Conservation (phyloP, 1,140 invertebrate genomes). For the Calycopis cecrops region DNA sequence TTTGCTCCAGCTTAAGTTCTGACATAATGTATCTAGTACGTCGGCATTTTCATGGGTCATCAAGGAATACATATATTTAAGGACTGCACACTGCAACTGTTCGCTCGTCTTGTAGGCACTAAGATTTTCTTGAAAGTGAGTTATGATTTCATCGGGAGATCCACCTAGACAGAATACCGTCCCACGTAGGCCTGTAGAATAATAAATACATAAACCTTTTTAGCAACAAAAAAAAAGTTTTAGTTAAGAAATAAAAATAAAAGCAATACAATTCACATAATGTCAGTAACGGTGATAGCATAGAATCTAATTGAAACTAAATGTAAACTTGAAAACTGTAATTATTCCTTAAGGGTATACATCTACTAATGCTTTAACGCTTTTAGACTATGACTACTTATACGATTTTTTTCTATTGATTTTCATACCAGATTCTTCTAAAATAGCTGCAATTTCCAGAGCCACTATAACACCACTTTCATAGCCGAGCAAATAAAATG, state of each 20-base stretch:
- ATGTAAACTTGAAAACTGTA: no score
- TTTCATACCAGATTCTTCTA: slow-evolving; percentile 45
- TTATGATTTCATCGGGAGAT: slow-evolving; percentile 34
- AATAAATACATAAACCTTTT: no score
- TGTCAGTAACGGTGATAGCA: no score
- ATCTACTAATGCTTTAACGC: no score
- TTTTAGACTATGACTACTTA: no score
- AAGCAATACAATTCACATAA: no score
- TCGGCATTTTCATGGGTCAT: slow-evolving; percentile 23
- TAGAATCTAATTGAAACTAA: no score
- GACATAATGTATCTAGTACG: slow-evolving; percentile 20
- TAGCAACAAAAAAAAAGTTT: no score
- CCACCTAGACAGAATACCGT: slow-evolving; percentile 47
- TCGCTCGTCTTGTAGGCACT: slow-evolving; percentile 29
- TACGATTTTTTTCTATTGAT: no score
- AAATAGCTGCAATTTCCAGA: slow-evolving; percentile 47
- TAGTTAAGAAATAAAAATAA: no score
- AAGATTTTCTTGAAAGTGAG: slow-evolving; percentile 31
- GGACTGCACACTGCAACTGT: slow-evolving; percentile 34
- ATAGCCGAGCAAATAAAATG: slow-evolving; percentile 49
- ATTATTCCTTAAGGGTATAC: no score
- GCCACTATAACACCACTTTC: slow-evolving; percentile 43
- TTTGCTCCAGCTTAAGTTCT: slow-evolving; percentile 30
- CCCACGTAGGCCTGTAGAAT: slow-evolving; percentile 42
- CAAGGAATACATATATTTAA: slow-evolving; percentile 35